A percentile compares a stretch with the other conserved stretches of the same genome.
Conservation (phyloP, 2,113 vertebrate species). For the Oncorhynchus clarkii region DNA sequence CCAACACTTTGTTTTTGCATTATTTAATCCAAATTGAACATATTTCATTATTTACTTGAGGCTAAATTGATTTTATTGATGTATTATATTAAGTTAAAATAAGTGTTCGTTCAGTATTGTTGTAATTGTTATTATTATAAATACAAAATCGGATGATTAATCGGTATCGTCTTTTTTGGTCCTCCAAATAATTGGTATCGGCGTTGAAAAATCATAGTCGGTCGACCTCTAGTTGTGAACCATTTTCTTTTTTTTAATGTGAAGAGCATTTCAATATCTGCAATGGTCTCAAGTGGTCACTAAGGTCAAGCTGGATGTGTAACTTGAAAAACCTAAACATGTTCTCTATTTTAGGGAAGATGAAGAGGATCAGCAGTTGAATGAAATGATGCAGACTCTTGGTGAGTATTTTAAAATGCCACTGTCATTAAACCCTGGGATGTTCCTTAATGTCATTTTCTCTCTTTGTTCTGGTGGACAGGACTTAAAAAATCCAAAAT, state of each 20-base stretch:
- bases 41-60: too few relatives aligned
- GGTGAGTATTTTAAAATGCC: slow-evolving; percentile 66
- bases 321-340: too few relatives aligned
- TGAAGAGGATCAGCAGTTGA: slow-evolving; percentile 87
- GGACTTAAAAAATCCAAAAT: slow-evolving; percentile 67
- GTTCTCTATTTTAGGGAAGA: slow-evolving; percentile 76
- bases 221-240: not conserved
- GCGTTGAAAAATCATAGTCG: too few relatives aligned
- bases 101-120: too few relatives aligned
- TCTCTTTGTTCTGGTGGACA: slow-evolving; percentile 32
- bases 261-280: not conserved
- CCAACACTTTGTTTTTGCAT: too few relatives aligned
- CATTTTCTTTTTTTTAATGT: not conserved
- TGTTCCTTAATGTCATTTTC: not conserved
- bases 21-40: too few relatives aligned
- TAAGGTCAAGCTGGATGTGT: not conserved
- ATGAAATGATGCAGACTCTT: slow-evolving; percentile 85
- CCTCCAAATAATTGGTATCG: too few relatives aligned
- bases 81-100: too few relatives aligned
- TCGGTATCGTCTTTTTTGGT: too few relatives aligned
- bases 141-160: too few relatives aligned
- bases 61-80: too few relatives aligned
- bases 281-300: not conserved
- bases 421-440: not conserved
- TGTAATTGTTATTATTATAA: too few relatives aligned